Evolutionary conservation across 2,888 invertebrate genomes (phyloP).

Genomic region (Notodonta ziczac): DNA sequence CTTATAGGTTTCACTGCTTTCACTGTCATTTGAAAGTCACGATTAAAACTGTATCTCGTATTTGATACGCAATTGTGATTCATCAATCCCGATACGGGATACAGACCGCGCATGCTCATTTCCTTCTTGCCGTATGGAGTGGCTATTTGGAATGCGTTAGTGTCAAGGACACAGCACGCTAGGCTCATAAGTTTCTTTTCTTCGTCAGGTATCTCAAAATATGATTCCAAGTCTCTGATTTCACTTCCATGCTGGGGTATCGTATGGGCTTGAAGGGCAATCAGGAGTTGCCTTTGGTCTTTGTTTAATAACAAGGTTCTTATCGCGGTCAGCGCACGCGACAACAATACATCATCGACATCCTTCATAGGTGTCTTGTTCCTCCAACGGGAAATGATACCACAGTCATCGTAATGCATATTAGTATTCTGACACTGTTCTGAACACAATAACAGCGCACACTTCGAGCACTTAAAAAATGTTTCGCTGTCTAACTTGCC

Average conservation of each 20-base stretch:
- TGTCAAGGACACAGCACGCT: conserved; percentile 86
- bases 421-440: conserved; percentile 84
- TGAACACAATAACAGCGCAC: conserved; percentile 89
- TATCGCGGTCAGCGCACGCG: conserved; percentile 69
- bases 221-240: conserved; percentile 81
- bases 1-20: conserved; percentile 85
- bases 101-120: conserved; percentile 86
- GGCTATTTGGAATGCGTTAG: conserved; percentile 88
- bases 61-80: conserved; percentile 90
- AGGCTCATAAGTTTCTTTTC: conserved; percentile 84
- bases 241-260: conserved; percentile 83
- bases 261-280: conserved; percentile 80
- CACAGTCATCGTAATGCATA: conserved; percentile 87
- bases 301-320: conserved; percentile 69
- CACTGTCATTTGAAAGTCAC: conserved; percentile 83
- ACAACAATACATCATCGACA: conserved; percentile 62
- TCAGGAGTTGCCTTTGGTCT: conserved; percentile 79
- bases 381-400: conserved; percentile 83
- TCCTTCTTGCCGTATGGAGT: conserved; percentile 72
- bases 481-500: conserved; percentile 74
- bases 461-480: conserved; percentile 84
- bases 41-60: conserved; percentile 86
- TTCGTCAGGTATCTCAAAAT: conserved; percentile 77
- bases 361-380: conserved; percentile 77
- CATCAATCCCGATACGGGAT: conserved; percentile 87